phyloP scores from a whole-genome alignment of 2,888 invertebrate genomes.

The Athalia circularis region DNA sequence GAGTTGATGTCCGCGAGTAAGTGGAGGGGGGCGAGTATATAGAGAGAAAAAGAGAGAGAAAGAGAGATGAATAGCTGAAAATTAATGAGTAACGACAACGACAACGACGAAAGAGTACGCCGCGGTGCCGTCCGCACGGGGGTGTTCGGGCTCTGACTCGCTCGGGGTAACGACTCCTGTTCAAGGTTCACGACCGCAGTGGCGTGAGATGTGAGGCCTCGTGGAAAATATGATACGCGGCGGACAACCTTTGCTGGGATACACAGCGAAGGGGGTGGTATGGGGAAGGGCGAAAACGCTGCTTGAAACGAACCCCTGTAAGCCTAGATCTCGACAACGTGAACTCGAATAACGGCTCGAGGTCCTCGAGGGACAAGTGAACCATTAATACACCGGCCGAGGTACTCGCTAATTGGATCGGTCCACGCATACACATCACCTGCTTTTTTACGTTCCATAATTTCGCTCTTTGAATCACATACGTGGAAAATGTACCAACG shows the following conservation, averaged over 20 bases:
- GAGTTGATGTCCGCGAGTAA: background rate
- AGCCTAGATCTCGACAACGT: slow-evolving; percentile 10
- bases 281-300: slow-evolving; percentile 5
- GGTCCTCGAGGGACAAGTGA: slow-evolving; percentile 22
- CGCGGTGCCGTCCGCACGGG: too few species aligned
- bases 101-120: background rate
- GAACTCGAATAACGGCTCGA: slow-evolving; percentile 8
- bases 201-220: background rate
- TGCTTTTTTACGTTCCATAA: background rate
- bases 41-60: background rate
- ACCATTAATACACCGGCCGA: slow-evolving; percentile 20
- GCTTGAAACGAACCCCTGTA: background rate
- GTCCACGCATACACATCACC: background rate
- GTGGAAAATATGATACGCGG: background rate
- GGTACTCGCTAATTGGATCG: slow-evolving; percentile 38
- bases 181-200: too few species aligned
- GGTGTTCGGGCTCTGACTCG: too few species aligned
- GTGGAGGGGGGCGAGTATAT: background rate
- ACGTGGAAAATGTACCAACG: background rate
- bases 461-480: slow-evolving; percentile 1
- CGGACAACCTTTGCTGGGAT: background rate
- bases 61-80: background rate
- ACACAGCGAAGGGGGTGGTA: background rate
- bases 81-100: slow-evolving; percentile 11
- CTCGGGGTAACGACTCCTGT: too few species aligned